Evolutionary conservation across 1,140 invertebrate species (phyloP).

Genomic region (Drosophila sechellia): DNA sequence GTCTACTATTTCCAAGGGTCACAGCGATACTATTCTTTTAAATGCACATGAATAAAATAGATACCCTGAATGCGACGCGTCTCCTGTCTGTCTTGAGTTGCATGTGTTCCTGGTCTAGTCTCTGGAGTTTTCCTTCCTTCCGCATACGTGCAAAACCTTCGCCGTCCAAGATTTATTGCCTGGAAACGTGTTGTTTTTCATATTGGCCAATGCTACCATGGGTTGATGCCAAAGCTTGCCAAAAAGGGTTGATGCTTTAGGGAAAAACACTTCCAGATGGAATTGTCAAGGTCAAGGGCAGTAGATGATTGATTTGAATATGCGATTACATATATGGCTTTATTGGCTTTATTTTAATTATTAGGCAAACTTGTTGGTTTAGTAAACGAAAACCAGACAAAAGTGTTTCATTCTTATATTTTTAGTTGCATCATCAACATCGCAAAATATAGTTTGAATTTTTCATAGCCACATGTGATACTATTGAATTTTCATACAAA

Average conservation of each 20-base stretch:
- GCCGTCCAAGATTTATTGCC: conserved; percentile 68
- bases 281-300: conserved; percentile 61
- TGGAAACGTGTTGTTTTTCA: conserved; percentile 67
- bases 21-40: conserved; percentile 25
- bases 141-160: conserved; percentile 62
- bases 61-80: conserved; percentile 33
- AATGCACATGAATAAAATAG: conserved; percentile 19
- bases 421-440: no score
- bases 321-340: background rate
- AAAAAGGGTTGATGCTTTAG: conserved; percentile 29
- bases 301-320: conserved; percentile 11
- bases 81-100: conserved; percentile 30
- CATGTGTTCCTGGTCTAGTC: conserved; percentile 19
- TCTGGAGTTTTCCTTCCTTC: conserved; percentile 24
- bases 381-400: no score
- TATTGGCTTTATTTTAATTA: background rate
- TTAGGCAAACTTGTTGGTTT: background rate
- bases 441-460: no score
- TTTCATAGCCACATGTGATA: no score
- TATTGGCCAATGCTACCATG: conserved; percentile 14
- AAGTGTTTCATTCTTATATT: no score
- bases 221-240: no score
- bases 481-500: no score
- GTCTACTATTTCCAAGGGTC: conserved; percentile 41
- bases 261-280: conserved; percentile 29